Evolutionary conservation across 2,113 vertebrate species (phyloP).

Genomic region (Cacatua alba): DNA sequence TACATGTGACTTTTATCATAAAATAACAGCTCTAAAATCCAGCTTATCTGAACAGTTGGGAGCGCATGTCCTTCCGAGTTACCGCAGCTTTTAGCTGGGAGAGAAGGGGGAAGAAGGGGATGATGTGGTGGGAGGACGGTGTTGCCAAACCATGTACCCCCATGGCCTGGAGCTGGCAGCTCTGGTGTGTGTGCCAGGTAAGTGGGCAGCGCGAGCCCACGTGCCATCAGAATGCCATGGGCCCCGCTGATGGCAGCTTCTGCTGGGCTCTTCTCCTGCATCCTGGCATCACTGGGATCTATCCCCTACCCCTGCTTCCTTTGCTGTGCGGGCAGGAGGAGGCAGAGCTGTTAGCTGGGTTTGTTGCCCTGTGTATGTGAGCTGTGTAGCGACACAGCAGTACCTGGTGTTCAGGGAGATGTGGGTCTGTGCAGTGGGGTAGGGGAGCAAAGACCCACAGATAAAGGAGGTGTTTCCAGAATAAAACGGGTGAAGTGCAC

Average conservation of each 20-base stretch:
- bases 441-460: no score
- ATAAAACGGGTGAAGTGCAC: rapidly evolving
- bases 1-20: not conserved
- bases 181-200: not conserved
- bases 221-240: not conserved
- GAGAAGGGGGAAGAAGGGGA: not conserved
- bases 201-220: not conserved
- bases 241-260: not conserved
- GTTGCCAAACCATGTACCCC: not conserved
- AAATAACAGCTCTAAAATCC: not conserved
- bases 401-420: no score
- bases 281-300: not conserved
- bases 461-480: rapidly evolving
- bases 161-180: not conserved
- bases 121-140: not conserved
- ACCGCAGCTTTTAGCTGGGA: not conserved
- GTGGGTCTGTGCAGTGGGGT: rapidly evolving
- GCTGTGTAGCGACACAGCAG: rapidly evolving
- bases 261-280: not conserved
- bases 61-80: not conserved
- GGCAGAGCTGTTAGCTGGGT: not conserved
- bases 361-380: rapidly evolving
- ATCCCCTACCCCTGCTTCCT: not conserved
- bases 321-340: not conserved
- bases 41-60: not conserved